Evolutionary conservation across 2,888 invertebrate genomes (phyloP).

Genomic region (Herminia tarsipennalis): DNA sequence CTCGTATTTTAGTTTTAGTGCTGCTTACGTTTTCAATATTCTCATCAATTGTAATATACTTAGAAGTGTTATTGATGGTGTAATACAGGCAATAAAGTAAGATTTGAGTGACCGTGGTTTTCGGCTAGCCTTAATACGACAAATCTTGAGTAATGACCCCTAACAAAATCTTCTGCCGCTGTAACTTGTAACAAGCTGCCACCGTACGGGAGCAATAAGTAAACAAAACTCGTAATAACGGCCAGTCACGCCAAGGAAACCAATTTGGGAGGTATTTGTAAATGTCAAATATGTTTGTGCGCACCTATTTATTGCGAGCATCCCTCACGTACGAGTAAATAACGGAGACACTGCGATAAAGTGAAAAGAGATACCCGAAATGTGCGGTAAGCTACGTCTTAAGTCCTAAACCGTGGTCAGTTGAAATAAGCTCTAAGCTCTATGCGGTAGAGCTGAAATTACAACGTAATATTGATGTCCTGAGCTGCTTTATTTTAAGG

Average conservation of each 20-base stretch:
- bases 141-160: conserved; percentile 40
- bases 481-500: conserved; percentile 63
- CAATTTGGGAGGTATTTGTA: conserved; percentile 83
- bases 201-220: conserved; percentile 68
- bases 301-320: conserved; percentile 83
- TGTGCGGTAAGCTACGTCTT: conserved; percentile 63
- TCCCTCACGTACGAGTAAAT: conserved; percentile 85
- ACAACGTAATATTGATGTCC: conserved; percentile 45
- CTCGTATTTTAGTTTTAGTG: conserved; percentile 2
- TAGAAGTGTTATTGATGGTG: conserved; percentile 8
- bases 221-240: conserved; percentile 79
- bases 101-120: conserved; percentile 23
- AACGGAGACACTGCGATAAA: conserved; percentile 83
- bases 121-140: conserved; percentile 33
- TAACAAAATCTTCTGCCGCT: conserved; percentile 45
- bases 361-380: conserved; percentile 82
- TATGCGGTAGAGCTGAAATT: conserved; percentile 60
- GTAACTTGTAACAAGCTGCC: conserved; percentile 51
- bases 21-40: conserved; percentile 12
- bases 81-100: conserved; percentile 22
- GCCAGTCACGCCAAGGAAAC: conserved; percentile 80
- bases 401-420: conserved; percentile 50
- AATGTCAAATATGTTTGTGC: conserved; percentile 84
- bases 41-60: conserved; percentile 12
- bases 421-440: conserved; percentile 56